Percentiles rank a stretch among this genome's conserved stretches.
phyloP scores from a whole-genome alignment of 2,888 invertebrate genomes.

The Exephanes ischioxanthus region DNA sequence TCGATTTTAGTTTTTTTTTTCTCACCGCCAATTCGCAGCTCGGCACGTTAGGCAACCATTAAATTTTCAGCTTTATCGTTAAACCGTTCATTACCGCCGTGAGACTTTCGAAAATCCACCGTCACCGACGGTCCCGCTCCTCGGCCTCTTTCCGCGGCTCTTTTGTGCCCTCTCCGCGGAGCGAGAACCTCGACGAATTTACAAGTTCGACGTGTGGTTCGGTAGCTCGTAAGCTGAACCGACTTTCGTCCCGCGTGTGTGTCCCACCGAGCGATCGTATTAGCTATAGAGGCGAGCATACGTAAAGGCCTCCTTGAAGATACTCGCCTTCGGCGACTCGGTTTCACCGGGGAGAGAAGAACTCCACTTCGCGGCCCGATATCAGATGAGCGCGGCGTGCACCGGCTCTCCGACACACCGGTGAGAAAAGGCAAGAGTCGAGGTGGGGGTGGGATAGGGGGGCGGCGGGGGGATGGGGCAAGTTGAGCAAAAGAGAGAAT shows the following conservation, averaged over 20 bases:
- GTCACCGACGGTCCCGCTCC: slow-evolving; percentile 14
- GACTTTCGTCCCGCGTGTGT: slow-evolving; percentile 33
- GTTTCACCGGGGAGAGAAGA: slow-evolving; percentile 19
- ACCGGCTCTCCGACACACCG: slow-evolving; percentile 43
- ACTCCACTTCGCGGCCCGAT: slow-evolving; percentile 56
- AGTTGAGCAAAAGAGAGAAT: slow-evolving; percentile 54
- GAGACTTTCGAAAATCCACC: neutral
- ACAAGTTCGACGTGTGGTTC: slow-evolving; percentile 73
- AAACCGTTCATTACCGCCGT: neutral
- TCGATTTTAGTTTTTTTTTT: neutral
- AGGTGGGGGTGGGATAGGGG: slow-evolving; percentile 42
- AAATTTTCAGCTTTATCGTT: neutral
- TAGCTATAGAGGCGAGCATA: slow-evolving; percentile 50
- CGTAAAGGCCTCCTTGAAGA: slow-evolving; percentile 11
- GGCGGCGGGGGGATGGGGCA: slow-evolving; percentile 31
- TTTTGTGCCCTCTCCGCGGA: slow-evolving; percentile 77
- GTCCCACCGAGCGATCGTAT: slow-evolving; percentile 53
- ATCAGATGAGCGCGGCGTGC: slow-evolving; percentile 62
- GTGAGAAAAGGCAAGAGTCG: slow-evolving; percentile 47
- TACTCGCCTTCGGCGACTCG: slow-evolving; percentile 55
- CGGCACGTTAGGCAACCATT: neutral
- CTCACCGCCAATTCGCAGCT: neutral
- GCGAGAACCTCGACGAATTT: slow-evolving; percentile 79
- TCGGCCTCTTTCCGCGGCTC: slow-evolving; percentile 70
- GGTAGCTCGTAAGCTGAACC: slow-evolving; percentile 24